phyloP scores from a whole-genome alignment of 2,797 vertebrate species.

The Hirundo rustica region DNA sequence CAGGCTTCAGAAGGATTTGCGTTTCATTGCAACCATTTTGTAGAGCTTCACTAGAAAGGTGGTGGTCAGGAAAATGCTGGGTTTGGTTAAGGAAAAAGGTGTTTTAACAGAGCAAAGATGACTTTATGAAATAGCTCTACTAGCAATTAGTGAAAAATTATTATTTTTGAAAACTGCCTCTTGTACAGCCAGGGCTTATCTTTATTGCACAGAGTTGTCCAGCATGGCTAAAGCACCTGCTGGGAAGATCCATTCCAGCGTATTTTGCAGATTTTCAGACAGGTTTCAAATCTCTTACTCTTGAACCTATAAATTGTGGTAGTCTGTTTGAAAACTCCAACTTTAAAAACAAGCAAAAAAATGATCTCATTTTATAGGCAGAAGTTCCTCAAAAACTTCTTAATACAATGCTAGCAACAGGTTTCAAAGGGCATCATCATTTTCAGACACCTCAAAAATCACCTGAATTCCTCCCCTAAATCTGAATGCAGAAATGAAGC shows the following conservation, averaged over 20 bases:
- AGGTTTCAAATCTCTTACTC: background rate
- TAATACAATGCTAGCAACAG: background rate
- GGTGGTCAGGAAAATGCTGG: background rate
- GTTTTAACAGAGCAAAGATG: background rate
- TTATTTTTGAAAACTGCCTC: background rate
- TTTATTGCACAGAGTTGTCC: background rate
- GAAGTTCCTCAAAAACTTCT: background rate
- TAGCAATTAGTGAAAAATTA: background rate
- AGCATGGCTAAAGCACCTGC: background rate
- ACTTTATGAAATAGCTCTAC: background rate
- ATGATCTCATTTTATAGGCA: background rate
- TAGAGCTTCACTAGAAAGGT: background rate
- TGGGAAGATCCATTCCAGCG: background rate
- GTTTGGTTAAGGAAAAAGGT: background rate
- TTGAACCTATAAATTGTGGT: background rate
- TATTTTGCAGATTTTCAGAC: background rate
- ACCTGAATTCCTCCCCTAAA: background rate
- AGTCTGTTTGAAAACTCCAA: background rate
- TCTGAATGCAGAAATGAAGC: background rate
- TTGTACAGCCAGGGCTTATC: background rate
- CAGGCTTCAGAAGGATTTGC: constrained; percentile 44
- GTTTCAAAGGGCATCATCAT: background rate
- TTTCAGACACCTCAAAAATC: background rate
- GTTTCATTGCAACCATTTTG: background rate
- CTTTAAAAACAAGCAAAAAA: background rate